Evolutionary conservation across 2,113 vertebrate genomes (phyloP), one percentile per base, ranked within the genome.

Genomic region (Gymnogyps californianus): DNA sequence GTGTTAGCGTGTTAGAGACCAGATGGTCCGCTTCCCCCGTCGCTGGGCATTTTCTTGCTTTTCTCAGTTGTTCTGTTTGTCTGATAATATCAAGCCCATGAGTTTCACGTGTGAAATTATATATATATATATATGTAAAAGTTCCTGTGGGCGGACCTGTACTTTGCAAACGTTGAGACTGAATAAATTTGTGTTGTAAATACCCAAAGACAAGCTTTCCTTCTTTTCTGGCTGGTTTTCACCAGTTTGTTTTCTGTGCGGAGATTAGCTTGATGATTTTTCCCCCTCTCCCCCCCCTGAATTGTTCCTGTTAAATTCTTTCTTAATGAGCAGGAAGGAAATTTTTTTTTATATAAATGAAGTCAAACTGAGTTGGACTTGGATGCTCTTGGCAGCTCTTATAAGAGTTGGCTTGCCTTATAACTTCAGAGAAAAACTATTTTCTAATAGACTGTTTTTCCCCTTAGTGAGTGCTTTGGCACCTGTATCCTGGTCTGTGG

Each of bases 391-490:
- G 93, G 88, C 96, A 89, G 72, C 89, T 79, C 47, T 80, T 70
- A 5, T 2, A 51, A 79, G 42, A 26, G 21, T 21, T 93, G 79
- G 83, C 95, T 94, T 91, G 92, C 31, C 29, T 94, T 66, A 8
- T 34, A 49, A 80, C 72, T 95, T 94, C 10, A 87, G 87, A 91
- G 44, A 88, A 82, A 85, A 94, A 89, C 32, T 72, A 47, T 66
- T 93, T 95, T 94, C 65, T 85, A 76, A 91, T 57, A 75, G 96
- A 62, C 82, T 81, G 57, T 86, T 97, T 88, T 91, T 83, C 69
- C 81, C 65, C 51, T 86, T 15, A n/a, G 67, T 24, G 77, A 91
- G 62, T 77, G 49, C 62, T 94, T 95, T 93, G 86, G 84, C 90
- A 90, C 93, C 84, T 88, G 40, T 52, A 51, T 85, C 51, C 59